phyloP scores from a whole-genome alignment of 30 jellyfish, hydroid and myxozoan genomes.

The Calvadosia cruxmelitensis region DNA sequence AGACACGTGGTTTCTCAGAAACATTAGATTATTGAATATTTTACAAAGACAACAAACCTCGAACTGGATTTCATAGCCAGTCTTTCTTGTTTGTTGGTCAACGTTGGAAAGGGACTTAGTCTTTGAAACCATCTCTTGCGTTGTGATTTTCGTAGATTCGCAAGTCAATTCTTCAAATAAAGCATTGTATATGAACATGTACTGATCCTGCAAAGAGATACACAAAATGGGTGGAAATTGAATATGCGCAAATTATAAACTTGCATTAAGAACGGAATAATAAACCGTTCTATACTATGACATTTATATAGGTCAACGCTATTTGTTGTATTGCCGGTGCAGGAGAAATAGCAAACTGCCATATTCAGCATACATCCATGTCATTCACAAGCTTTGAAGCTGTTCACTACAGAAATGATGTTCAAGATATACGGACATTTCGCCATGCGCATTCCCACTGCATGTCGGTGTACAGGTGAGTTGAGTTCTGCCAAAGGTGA shows the following conservation, averaged over 20 bases:
- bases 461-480: no score
- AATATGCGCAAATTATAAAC: background rate
- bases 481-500: no score
- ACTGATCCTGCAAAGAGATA: conserved; percentile 58
- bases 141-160: conserved; percentile 63
- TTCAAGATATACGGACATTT: no score
- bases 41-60: conserved; percentile 25
- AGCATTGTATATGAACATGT: conserved; percentile 62
- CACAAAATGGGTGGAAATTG: background rate
- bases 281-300: no score
- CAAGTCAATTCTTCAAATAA: conserved; percentile 57
- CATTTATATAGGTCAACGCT: no score
- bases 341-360: no score
- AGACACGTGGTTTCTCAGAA: background rate
- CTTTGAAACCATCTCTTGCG: conserved; percentile 19
- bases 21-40: background rate
- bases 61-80: conserved; percentile 60
- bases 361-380: no score
- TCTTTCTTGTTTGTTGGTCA: conserved; percentile 5
- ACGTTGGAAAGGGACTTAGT: conserved; percentile 11
- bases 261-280: no score
- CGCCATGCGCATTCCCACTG: no score
- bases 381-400: no score
- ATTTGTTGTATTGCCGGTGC: no score
- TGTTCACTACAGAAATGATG: no score